Conservation (phyloP, 2,113 vertebrate genomes). For the Chaetops frenatus region DNA sequence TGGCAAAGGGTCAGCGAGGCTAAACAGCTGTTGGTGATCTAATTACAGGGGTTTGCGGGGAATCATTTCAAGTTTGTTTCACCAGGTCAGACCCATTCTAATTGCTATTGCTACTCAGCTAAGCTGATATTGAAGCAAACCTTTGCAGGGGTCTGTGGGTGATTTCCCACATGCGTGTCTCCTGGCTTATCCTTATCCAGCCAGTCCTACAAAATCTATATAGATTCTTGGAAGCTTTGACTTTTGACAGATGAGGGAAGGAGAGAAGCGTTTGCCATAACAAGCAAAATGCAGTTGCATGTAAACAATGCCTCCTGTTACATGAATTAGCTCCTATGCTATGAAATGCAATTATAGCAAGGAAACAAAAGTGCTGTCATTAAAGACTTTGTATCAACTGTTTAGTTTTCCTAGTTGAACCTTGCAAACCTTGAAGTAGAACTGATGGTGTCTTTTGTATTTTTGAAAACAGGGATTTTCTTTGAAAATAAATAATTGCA, state of each 20-base stretch:
- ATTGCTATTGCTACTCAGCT: background rate
- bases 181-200: background rate
- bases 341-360: background rate
- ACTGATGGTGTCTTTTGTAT: background rate
- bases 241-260: background rate
- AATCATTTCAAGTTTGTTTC: background rate
- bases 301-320: background rate
- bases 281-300: background rate
- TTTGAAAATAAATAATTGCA: slow-evolving; percentile 32
- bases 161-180: background rate
- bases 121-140: background rate
- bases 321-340: background rate
- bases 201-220: background rate
- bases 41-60: slow-evolving; percentile 10
- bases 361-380: background rate
- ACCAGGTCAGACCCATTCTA: background rate
- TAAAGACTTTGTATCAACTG: background rate
- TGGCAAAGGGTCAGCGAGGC: background rate
- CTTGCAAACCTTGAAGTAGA: background rate
- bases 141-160: background rate
- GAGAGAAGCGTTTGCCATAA: background rate
- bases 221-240: background rate
- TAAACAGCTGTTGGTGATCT: slow-evolving; percentile 28
- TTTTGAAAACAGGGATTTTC: background rate
- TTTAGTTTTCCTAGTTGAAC: background rate